Evolutionary conservation across 2,888 invertebrate species (phyloP).

Genomic region (Aquatica leii): DNA sequence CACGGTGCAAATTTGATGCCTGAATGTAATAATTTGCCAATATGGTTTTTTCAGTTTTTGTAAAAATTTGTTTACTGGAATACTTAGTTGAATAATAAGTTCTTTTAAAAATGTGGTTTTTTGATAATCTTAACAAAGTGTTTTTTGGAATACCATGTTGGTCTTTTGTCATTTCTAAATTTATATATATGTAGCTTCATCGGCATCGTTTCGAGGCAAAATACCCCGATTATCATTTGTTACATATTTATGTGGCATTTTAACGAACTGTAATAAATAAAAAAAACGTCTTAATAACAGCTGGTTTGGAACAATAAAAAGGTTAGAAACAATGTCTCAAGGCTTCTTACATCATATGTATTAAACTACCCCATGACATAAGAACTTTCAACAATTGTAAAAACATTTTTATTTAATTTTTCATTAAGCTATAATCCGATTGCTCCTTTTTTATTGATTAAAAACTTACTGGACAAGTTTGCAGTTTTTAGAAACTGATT

Average conservation of each 20-base stretch:
- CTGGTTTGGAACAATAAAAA: background rate
- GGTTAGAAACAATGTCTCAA: background rate
- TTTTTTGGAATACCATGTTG: conserved; percentile 14
- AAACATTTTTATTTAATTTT: too few relatives aligned
- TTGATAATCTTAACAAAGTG: conserved; percentile 2
- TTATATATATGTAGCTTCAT: conserved; percentile 6
- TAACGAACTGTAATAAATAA: background rate
- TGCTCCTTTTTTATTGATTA: too few relatives aligned
- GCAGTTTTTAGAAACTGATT: too few relatives aligned
- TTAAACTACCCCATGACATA: background rate
- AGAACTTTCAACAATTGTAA: background rate
- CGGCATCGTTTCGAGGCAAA: background rate
- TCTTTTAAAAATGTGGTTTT: conserved; percentile 5
- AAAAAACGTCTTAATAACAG: background rate
- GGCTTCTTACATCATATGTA: background rate
- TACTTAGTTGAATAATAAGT: conserved; percentile 19
- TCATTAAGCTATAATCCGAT: too few relatives aligned
- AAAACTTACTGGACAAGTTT: too few relatives aligned
- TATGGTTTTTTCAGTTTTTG: too few relatives aligned
- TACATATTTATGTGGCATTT: conserved; percentile 6
- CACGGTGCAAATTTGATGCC: too few relatives aligned
- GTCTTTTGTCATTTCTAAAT: background rate
- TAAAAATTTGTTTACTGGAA: conserved; percentile 19
- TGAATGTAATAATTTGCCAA: too few relatives aligned
- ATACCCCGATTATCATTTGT: background rate